These are phyloP conservation scores for Phylloscopus trochiloides DNA, from an alignment of 2,113 vertebrate species.

Conservation along the genomic window DNA sequence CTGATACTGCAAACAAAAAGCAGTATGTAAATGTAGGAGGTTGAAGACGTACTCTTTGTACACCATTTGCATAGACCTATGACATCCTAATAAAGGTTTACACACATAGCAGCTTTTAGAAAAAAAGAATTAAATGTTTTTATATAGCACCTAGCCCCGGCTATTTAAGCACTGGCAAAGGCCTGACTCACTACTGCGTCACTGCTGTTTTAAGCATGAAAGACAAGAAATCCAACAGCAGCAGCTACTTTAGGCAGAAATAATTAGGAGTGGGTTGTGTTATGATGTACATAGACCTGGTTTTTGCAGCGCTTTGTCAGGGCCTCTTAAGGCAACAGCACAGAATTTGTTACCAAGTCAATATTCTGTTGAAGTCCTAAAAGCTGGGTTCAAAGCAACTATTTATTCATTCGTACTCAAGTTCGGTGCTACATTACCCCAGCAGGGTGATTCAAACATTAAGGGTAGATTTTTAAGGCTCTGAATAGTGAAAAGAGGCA, in stretches of 20 bases:
- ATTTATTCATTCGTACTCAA: background rate
- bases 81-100: background rate
- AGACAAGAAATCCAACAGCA: conserved; percentile 25
- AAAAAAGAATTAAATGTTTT: background rate
- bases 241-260: conserved; percentile 43
- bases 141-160: background rate
- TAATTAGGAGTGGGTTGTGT: conserved; percentile 39
- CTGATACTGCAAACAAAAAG: background rate
- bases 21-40: background rate
- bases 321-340: background rate
- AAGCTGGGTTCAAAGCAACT: background rate
- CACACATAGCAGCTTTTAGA: background rate
- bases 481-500: background rate
- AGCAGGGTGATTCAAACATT: background rate
- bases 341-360: background rate
- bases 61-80: background rate
- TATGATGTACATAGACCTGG: background rate
- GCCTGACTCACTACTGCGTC: conserved; percentile 35
- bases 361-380: background rate
- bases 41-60: background rate
- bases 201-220: conserved; percentile 29
- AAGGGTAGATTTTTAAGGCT: background rate
- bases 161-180: conserved; percentile 5
- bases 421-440: background rate
- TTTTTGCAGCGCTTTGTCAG: background rate